Evolutionary conservation across 2,888 invertebrate species (phyloP).

Genomic region (Erebia ligea): DNA sequence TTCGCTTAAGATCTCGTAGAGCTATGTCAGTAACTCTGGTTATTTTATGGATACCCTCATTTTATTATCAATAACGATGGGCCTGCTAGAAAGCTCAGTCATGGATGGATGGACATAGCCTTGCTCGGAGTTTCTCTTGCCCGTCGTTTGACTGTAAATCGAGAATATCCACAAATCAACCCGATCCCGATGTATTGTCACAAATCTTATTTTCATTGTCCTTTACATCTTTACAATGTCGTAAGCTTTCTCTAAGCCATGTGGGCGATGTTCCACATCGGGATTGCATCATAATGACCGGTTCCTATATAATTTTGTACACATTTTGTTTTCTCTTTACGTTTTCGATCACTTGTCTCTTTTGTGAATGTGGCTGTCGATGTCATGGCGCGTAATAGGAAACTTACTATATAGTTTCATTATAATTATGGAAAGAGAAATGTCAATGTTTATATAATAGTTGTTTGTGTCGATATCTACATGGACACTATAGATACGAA

Average conservation of each 20-base stretch:
- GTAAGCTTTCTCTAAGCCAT: slow-evolving; percentile 53
- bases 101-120: too few species aligned
- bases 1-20: too few species aligned
- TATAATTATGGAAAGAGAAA: slow-evolving; percentile 8
- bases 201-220: neutral
- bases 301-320: slow-evolving; percentile 45
- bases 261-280: slow-evolving; percentile 52
- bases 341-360: slow-evolving; percentile 16
- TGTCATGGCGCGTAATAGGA: slow-evolving; percentile 12
- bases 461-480: neutral
- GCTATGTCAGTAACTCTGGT: too few species aligned
- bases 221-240: slow-evolving; percentile 49
- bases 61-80: too few species aligned
- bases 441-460: neutral
- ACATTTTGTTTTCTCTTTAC: slow-evolving; percentile 37
- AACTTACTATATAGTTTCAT: neutral
- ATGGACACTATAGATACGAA: too few species aligned
- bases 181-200: neutral
- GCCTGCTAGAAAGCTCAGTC: neutral
- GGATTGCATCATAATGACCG: slow-evolving; percentile 51
- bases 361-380: slow-evolving; percentile 18
- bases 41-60: too few species aligned
- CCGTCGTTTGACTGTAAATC: neutral
- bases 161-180: neutral
- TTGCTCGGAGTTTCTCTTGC: too few species aligned